Conservation (phyloP, 2,888 invertebrate genomes). For the Thumatha senex region DNA sequence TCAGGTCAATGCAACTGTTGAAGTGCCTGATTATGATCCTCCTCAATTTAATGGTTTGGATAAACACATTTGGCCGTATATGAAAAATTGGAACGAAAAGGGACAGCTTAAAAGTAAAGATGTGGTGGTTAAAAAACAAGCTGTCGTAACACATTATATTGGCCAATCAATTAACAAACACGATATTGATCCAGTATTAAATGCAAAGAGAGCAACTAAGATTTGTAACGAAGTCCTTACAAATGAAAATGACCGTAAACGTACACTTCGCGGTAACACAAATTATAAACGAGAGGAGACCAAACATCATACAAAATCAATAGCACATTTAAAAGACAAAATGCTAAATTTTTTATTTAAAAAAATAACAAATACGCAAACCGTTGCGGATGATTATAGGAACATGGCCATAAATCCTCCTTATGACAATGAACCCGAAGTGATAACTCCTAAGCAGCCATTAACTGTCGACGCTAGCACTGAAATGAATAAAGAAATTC, state of each 20-base stretch:
- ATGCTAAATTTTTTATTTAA: conserved; percentile 60
- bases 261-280: conserved; percentile 15
- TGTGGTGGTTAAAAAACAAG: not conserved
- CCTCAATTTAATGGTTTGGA: conserved; percentile 62
- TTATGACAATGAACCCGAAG: conserved; percentile 1
- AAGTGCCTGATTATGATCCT: conserved; percentile 45
- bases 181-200: not conserved
- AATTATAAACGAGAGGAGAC: conserved; percentile 22
- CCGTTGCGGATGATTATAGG: conserved; percentile 15
- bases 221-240: not conserved
- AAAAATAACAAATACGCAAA: conserved; percentile 38
- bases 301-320: conserved; percentile 44
- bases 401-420: not conserved
- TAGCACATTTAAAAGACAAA: conserved; percentile 56
- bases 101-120: not conserved
- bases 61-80: conserved; percentile 68
- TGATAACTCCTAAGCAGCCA: not conserved
- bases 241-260: conserved; percentile 17
- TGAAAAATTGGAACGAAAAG: conserved; percentile 54
- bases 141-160: not conserved
- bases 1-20: conserved; percentile 50
- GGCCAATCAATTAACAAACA: not conserved
- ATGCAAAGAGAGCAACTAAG: not conserved
- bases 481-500: conserved; percentile 2
- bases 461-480: conserved; percentile 16